Conservation (phyloP, 2,113 vertebrate genomes). For the Eulacestoma nigropectus region DNA sequence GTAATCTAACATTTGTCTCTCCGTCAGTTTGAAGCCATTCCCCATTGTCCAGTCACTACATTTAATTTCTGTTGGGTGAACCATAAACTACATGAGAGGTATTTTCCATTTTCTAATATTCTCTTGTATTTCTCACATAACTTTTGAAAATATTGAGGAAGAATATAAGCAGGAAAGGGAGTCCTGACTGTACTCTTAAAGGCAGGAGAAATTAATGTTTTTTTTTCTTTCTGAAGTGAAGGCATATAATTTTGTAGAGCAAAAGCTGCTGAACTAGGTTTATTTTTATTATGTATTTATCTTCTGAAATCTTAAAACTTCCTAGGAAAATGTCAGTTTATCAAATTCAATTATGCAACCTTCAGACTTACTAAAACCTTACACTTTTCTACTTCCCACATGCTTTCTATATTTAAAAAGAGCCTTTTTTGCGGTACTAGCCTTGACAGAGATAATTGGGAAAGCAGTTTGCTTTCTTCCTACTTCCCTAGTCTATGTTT, state of each 20-base stretch:
- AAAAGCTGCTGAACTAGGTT: background rate
- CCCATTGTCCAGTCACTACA: background rate
- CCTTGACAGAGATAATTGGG: constrained; percentile 57
- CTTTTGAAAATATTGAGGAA: background rate
- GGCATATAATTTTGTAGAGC: background rate
- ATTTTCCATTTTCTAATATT: background rate
- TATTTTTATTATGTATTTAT: constrained; percentile 24
- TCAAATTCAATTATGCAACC: constrained; percentile 47
- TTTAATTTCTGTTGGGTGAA: background rate
- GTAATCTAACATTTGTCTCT: background rate
- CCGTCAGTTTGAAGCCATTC: background rate
- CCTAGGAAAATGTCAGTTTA: constrained; percentile 43
- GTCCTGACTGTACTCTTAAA: background rate
- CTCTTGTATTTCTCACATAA: background rate
- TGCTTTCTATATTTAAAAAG: constrained; percentile 66
- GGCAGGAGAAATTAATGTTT: background rate
- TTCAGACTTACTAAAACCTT: constrained; percentile 52
- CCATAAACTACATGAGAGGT: background rate
- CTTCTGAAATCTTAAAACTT: background rate
- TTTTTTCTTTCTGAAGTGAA: background rate
- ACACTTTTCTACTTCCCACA: constrained; percentile 54
- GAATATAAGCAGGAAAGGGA: background rate
- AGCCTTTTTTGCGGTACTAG: constrained; percentile 17
- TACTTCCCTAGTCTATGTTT: background rate
- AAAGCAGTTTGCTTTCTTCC: constrained; percentile 34